Conservation (phyloP, 2,888 invertebrate genomes). For the Coenonympha glycerion region DNA sequence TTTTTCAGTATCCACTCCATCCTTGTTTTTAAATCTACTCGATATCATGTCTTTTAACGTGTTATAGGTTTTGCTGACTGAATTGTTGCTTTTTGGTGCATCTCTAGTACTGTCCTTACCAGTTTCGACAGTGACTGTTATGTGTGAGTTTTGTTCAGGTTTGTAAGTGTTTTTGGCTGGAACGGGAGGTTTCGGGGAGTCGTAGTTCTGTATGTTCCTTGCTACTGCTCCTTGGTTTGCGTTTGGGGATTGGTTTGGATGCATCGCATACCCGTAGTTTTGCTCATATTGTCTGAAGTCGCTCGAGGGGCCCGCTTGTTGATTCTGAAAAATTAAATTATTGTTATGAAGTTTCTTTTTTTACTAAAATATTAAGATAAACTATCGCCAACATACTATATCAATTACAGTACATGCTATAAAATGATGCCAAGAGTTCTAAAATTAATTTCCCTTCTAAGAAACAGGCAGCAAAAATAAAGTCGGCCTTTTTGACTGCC, state of each 20-base stretch:
- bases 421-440: too few species aligned
- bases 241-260: conserved; percentile 42
- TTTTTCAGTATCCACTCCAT: conserved; percentile 73
- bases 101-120: conserved; percentile 76
- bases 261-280: conserved; percentile 71
- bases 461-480: too few species aligned
- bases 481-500: too few species aligned
- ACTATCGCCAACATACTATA: too few species aligned
- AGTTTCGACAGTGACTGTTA: conserved; percentile 77
- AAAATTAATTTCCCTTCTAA: too few species aligned
- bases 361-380: too few species aligned
- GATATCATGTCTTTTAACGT: conserved; percentile 90
- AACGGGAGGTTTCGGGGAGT: conserved; percentile 65
- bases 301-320: conserved; percentile 69
- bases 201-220: conserved; percentile 63
- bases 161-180: conserved; percentile 69
- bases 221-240: conserved; percentile 49
- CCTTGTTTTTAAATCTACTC: conserved; percentile 82
- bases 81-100: conserved; percentile 76
- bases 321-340: conserved; percentile 53
- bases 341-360: too few species aligned
- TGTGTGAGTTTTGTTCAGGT: conserved; percentile 61
- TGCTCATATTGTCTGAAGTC: conserved; percentile 72
- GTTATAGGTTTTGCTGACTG: conserved; percentile 87
- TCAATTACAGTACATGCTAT: too few species aligned